These are phyloP conservation scores for Trilocha varians DNA, from an alignment of 2,888 invertebrate species.

Conservation along the genomic window DNA sequence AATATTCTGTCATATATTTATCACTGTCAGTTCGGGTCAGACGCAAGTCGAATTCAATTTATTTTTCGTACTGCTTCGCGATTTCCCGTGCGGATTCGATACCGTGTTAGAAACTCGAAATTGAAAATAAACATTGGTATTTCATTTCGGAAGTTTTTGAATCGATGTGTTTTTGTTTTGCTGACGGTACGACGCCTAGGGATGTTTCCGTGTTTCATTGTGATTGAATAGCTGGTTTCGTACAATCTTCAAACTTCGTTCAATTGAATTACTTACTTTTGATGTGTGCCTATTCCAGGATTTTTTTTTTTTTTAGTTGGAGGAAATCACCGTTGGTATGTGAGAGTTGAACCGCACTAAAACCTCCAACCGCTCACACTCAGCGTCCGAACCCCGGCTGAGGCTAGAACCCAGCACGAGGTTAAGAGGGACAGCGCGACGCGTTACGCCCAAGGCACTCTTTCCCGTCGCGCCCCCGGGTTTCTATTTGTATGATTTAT, in stretches of 20 bases:
- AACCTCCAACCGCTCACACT: too few relatives aligned
- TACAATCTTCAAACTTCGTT: not conserved
- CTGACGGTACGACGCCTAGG: not conserved
- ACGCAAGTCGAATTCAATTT: slow-evolving; percentile 47
- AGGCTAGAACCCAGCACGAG: too few relatives aligned
- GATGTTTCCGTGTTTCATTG: not conserved
- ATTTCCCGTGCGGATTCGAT: slow-evolving; percentile 51
- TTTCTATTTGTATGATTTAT: too few relatives aligned
- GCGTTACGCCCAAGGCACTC: too few relatives aligned
- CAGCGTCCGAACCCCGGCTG: too few relatives aligned
- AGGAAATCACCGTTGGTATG: too few relatives aligned
- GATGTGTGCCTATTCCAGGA: not conserved
- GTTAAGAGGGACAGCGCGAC: too few relatives aligned
- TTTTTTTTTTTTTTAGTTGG: too few relatives aligned
- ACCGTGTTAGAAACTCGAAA: slow-evolving; percentile 30
- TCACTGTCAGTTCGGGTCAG: slow-evolving; percentile 33
- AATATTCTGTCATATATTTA: slow-evolving; percentile 36
- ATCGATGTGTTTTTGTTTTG: slow-evolving; percentile 15
- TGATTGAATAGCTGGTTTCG: not conserved
- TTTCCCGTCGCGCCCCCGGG: too few relatives aligned
- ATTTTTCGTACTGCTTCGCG: slow-evolving; percentile 39
- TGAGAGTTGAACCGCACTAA: too few relatives aligned
- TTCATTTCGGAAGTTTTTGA: slow-evolving; percentile 17
- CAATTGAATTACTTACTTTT: not conserved
- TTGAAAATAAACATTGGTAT: slow-evolving; percentile 17